Evolutionary conservation across 2,113 vertebrate species (phyloP).

Genomic region (Neoarius graeffei): DNA sequence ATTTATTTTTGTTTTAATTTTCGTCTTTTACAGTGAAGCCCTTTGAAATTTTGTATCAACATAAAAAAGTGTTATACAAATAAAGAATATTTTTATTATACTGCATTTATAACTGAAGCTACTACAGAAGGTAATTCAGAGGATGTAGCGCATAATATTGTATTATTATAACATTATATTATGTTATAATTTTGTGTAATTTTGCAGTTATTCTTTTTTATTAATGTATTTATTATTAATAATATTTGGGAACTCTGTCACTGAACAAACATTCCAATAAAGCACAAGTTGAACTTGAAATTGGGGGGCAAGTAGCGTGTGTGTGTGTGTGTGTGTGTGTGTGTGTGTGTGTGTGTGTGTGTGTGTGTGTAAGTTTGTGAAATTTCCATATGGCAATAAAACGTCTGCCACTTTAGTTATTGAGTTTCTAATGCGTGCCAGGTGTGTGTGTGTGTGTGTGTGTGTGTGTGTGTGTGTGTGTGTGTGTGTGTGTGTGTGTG

Average conservation of each 20-base stretch:
- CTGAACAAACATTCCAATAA: conserved; percentile 13
- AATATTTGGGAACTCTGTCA: background rate
- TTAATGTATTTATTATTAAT: background rate
- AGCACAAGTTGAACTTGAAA: conserved; percentile 26
- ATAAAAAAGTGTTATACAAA: no score
- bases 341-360: conserved; percentile 51
- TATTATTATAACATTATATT: background rate
- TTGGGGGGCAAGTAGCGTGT: conserved; percentile 14
- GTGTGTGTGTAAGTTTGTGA: conserved; percentile 66
- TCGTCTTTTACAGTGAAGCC: no score
- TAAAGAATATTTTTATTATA: no score
- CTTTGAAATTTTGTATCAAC: no score
- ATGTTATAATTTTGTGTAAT: background rate
- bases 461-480: conserved; percentile 33
- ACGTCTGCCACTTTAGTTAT: conserved; percentile 79
- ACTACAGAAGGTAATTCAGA: no score
- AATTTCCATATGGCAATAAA: conserved; percentile 77
- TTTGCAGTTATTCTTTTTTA: background rate
- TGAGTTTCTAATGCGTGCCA: conserved; percentile 77
- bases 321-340: conserved; percentile 39
- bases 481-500: conserved; percentile 25
- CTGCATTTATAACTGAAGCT: no score
- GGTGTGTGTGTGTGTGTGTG: conserved; percentile 65
- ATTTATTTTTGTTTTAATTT: no score
- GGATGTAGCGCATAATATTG: background rate